Percentiles rank a stretch among this genome's conserved stretches.
Conservation (phyloP, 1,140 invertebrate species). For the Drosophila busckii region DNA sequence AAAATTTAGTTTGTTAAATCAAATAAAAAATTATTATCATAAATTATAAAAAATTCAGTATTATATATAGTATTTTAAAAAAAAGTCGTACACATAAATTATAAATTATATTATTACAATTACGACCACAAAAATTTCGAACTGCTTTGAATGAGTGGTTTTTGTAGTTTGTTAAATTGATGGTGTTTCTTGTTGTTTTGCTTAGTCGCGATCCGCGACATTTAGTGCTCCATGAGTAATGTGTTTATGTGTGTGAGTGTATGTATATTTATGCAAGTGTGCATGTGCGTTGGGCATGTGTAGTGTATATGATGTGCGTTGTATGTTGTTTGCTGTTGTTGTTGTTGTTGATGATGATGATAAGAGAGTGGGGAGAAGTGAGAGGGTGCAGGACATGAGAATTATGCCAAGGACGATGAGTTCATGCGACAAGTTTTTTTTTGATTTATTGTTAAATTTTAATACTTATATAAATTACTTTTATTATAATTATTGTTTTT, state of each 20-base stretch:
- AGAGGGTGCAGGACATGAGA: slow-evolving; percentile 21
- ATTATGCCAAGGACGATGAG: slow-evolving; percentile 18
- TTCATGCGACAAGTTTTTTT: slow-evolving; percentile 69
- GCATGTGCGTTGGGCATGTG: slow-evolving; percentile 14
- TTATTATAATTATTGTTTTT: slow-evolving; percentile 74
- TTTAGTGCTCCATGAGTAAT: slow-evolving; percentile 23
- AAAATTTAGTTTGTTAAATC: slow-evolving; percentile 55
- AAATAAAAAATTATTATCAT: slow-evolving; percentile 73
- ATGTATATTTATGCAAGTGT: slow-evolving; percentile 4
- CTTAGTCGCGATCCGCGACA: slow-evolving; percentile 8
- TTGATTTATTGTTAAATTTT: slow-evolving; percentile 76
- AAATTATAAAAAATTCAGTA: slow-evolving; percentile 77
- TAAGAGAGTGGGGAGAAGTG: slow-evolving; percentile 16
- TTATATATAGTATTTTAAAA: slow-evolving; percentile 69
- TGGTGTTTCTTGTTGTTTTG: slow-evolving; percentile 30
- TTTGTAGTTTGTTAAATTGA: slow-evolving; percentile 28
- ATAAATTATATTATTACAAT: slow-evolving; percentile 77
- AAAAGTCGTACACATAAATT: slow-evolving; percentile 71
- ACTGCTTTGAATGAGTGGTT: slow-evolving; percentile 63
- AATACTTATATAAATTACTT: slow-evolving; percentile 75
- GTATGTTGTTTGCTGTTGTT: neutral
- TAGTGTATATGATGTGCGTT: neutral
- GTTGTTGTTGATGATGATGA: slow-evolving; percentile 20
- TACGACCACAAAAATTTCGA: slow-evolving; percentile 72
- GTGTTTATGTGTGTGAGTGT: slow-evolving; percentile 12